Evolutionary conservation across 2,113 vertebrate genomes (phyloP), one percentile per base, ranked within the genome.

Genomic region (Verasper variegatus): DNA sequence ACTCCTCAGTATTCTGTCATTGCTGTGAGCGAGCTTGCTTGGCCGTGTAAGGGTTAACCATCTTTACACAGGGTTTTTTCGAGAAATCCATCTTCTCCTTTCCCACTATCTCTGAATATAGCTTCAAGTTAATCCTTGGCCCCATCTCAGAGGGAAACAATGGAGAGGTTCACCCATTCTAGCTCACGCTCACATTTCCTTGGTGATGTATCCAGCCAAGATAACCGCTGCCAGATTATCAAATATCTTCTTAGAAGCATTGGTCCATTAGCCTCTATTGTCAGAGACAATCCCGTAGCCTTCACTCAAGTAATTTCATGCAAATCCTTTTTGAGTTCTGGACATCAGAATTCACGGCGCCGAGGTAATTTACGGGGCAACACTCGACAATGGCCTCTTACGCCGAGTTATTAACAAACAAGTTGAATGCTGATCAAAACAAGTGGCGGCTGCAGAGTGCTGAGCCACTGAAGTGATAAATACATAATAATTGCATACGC

Each of bases 221-320:
- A 84, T 85, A 74, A 83, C 74, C 21, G 5, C 14, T 26, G 61
- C 76, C 78, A 89, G 86, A 87, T 91, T 88, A 91, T 90, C 79
- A 86, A 74, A 77, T 76, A 86, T 78, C 85, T 85, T 70, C 65
- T 86, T 76, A 4, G 71, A 73, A 86, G 73, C 70, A 68, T 64
- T 54, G 61, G 74, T 84, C n/a, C 17, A 82, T 80, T 47, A 77
- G 68, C 72, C 71, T 81, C 79, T 47, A 84, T 87, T 90, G 84
- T 87, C 62, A 74, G 76, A 79, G 68, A 78, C 80, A 86, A 85
- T 81, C 80, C 80, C 7, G 37, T 49, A 67, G 70, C 63, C 27
- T 15, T 66, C 62, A 18, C 63, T 81, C 47, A 52, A 81, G 84
- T 91, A 88, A 91, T 91, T 89, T 84, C 27, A 93, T 92, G 89